These are phyloP conservation scores for Yponomeuta evonymella DNA, from an alignment of 2,888 invertebrate genomes.

Conservation along the genomic window DNA sequence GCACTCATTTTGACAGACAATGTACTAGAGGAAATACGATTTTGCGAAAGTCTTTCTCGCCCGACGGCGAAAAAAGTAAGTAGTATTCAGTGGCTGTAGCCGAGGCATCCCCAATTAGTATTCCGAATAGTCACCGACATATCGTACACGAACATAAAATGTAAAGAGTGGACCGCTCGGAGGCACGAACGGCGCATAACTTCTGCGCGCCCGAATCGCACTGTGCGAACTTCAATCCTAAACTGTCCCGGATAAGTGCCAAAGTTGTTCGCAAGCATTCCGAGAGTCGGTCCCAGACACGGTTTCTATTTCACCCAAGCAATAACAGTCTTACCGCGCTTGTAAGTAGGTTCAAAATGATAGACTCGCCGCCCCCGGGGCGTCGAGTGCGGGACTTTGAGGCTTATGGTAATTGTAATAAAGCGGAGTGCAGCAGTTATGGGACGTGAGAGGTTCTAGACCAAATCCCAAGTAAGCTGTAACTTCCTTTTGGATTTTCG, in stretches of 20 bases:
- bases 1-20: neutral
- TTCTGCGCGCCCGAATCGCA: constrained; percentile 45
- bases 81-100: constrained; percentile 51
- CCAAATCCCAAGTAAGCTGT: constrained; percentile 78
- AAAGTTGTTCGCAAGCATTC: constrained; percentile 52
- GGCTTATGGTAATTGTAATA: constrained; percentile 77
- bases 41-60: neutral
- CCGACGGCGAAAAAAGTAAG: constrained; percentile 35
- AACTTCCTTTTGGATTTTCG: constrained; percentile 78
- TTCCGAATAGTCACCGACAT: constrained; percentile 72
- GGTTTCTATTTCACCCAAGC: constrained; percentile 72
- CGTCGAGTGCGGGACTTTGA: constrained; percentile 75
- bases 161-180: constrained; percentile 72
- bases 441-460: constrained; percentile 77
- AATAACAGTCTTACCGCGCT: constrained; percentile 70
- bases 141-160: constrained; percentile 71
- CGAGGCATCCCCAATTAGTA: constrained; percentile 68
- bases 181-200: constrained; percentile 71
- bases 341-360: constrained; percentile 73
- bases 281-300: constrained; percentile 56
- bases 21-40: constrained; percentile 4
- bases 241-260: constrained; percentile 50
- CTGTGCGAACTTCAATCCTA: constrained; percentile 58
- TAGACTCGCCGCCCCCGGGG: constrained; percentile 52
- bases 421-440: constrained; percentile 77